Evolutionary conservation across 2,888 invertebrate species (phyloP), one percentile per base, ranked within the genome.

Genomic region (Gastracanthus pulcherrimus): DNA sequence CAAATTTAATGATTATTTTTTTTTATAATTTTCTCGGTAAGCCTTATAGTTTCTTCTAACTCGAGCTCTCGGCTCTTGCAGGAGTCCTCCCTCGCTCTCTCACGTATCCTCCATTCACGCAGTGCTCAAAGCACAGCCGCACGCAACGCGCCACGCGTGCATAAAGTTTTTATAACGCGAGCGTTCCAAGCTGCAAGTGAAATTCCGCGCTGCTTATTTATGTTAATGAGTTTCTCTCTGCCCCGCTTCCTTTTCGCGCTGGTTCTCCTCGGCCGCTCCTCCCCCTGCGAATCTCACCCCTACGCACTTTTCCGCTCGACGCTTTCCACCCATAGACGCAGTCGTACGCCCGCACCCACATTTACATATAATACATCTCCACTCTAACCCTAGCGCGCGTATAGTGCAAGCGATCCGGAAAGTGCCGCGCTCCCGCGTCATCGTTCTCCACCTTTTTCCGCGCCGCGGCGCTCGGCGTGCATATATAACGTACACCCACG

Each of bases 221-320:
- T 89, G 89, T 89, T 89, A 89, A 89, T 88, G 89, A 89, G 87
- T 87, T 86, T 85, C 85, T 86, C 85, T 85, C 85, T 36, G 13
- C 48, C 64, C n/a, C 29, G 3, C 66, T 85, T 83, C 82, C 84
- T 84, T 84, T 85, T 85, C n/a, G n/a, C n/a, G n/a, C 76, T 51
- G n/a, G 29, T 51, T 70, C 51, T 70, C 41, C 34, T 36, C 45
- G 31, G 7, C 23, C 36, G 16, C 34, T 48, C 31, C 62, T 26
- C 5, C 74, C 23, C 51, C 38, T 19, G 36, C 36, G 51, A 23
- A 23, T 29, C 51, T 36, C 55, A 13, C 55, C 0, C 16, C 60
- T 29, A 38, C 48, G 45, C 70, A 45, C 62, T 36, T 38, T 70
- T 36, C 60, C 31, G n/a, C 26, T 29, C 48, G 9, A 19, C 69